phyloP scores from a whole-genome alignment of 2,113 vertebrate genomes.

The Phocoena phocoena region DNA sequence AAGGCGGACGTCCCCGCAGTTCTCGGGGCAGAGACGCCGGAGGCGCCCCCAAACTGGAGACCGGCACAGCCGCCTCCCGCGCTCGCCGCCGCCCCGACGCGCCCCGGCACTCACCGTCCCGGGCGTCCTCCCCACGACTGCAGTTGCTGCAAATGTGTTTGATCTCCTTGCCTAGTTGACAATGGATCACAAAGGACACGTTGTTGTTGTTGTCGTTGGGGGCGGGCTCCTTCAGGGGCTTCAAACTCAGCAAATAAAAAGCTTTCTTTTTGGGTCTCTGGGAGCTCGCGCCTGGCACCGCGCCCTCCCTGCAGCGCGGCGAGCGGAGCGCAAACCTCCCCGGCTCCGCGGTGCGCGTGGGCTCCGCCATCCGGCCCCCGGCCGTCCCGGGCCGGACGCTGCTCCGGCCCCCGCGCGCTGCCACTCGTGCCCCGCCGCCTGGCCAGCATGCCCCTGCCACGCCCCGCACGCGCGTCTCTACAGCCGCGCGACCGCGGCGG shows the following conservation, averaged over 20 bases:
- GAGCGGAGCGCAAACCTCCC: conserved; percentile 85
- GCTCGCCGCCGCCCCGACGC: conserved; percentile 57
- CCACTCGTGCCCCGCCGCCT: conserved; percentile 5
- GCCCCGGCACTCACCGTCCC: conserved; percentile 92
- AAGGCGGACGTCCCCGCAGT: neutral
- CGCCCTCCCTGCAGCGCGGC: conserved; percentile 85
- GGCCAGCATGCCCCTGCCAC: conserved; percentile 61
- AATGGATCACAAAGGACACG: conserved; percentile 97
- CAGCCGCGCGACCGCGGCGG: neutral
- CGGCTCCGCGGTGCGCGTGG: conserved; percentile 83
- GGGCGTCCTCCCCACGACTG: conserved; percentile 94
- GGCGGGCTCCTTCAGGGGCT: conserved; percentile 91
- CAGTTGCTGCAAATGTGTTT: conserved; percentile 99
- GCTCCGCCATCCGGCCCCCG: conserved; percentile 87
- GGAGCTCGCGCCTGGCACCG: conserved; percentile 80
- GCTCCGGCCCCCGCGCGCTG: conserved; percentile 74
- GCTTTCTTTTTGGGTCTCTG: conserved; percentile 92
- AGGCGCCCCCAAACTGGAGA: neutral
- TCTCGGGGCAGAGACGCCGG: neutral
- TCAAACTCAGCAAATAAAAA: conserved; percentile 95
- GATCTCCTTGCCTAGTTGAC: conserved; percentile 98
- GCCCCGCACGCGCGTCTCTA: conserved; percentile 20
- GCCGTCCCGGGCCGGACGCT: conserved; percentile 64
- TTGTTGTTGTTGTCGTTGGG: conserved; percentile 89
- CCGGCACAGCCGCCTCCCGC: conserved; percentile 15